A percentile compares a stretch with the other conserved stretches of the same genome.
These are phyloP conservation scores for Doris montereyensis DNA, from an alignment of 2,888 invertebrate species.

Conservation along the genomic window DNA sequence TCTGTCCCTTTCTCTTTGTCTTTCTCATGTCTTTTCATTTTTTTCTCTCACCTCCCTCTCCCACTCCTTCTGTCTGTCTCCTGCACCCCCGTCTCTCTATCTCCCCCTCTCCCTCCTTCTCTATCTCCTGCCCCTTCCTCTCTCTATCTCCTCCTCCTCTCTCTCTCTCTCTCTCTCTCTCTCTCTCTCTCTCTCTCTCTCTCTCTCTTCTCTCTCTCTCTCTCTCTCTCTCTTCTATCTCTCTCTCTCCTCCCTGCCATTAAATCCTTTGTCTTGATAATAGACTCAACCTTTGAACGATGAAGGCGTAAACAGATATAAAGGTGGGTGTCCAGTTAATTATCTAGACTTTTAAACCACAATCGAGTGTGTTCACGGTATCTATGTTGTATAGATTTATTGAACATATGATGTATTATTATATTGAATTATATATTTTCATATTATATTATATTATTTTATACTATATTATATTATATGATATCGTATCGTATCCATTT, in stretches of 20 bases:
- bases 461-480: no score
- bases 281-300: no score
- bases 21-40: background rate
- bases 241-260: conserved; percentile 11
- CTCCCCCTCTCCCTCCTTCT: background rate
- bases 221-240: conserved; percentile 20
- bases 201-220: background rate
- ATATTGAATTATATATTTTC: no score
- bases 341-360: no score
- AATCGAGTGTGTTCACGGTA: no score
- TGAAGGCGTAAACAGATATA: no score
- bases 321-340: background rate
- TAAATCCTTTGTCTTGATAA: no score
- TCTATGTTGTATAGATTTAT: no score
- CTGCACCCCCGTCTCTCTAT: background rate
- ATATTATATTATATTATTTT: no score
- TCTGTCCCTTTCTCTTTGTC: background rate
- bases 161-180: background rate
- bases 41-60: background rate
- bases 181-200: conserved; percentile 21
- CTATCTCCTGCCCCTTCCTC: background rate
- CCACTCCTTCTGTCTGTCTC: background rate
- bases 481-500: no score
- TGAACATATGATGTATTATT: no score
- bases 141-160: background rate